Conservation (phyloP, 2,113 vertebrate genomes). For the Cephalopholis sonnerati region DNA sequence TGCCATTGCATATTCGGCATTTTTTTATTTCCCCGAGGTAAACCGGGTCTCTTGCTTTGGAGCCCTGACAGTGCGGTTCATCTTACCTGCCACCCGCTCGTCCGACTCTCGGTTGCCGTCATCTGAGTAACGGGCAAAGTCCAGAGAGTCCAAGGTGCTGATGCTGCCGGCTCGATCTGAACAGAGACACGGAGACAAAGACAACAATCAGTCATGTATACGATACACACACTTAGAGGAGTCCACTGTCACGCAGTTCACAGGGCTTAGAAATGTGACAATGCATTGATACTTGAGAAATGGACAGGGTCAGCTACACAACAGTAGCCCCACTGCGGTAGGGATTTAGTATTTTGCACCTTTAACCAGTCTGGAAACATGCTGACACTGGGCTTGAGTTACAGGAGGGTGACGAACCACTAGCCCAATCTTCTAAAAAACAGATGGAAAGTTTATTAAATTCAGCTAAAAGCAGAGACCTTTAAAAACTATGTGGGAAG, state of each 20-base stretch:
- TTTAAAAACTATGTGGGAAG: constrained; percentile 16
- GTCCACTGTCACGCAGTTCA: background rate
- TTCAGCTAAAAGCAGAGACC: constrained; percentile 25
- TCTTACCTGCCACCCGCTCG: constrained; percentile 95
- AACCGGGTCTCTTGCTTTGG: background rate
- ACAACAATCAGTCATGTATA: constrained; percentile 12
- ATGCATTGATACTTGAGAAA: background rate
- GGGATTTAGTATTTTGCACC: background rate
- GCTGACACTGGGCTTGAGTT: background rate
- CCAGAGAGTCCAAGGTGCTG: constrained; percentile 98
- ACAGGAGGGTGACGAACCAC: constrained; percentile 13
- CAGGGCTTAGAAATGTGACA: background rate
- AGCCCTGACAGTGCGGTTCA: constrained; percentile 7
- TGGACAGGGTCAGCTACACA: background rate
- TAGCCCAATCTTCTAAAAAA: background rate
- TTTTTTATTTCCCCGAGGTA: constrained; percentile 3
- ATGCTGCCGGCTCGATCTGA: constrained; percentile 97
- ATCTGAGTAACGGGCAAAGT: constrained; percentile 99
- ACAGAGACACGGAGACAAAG: constrained; percentile 45
- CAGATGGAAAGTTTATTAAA: constrained; percentile 33
- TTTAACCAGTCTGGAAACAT: background rate
- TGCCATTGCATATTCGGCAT: background rate
- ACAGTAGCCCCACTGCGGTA: background rate
- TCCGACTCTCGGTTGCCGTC: constrained; percentile 97
- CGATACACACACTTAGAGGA: background rate